A percentile compares a stretch with the other conserved stretches of the same genome.
phyloP scores from a whole-genome alignment of 2,113 vertebrate genomes.

The Chroicocephalus ridibundus region DNA sequence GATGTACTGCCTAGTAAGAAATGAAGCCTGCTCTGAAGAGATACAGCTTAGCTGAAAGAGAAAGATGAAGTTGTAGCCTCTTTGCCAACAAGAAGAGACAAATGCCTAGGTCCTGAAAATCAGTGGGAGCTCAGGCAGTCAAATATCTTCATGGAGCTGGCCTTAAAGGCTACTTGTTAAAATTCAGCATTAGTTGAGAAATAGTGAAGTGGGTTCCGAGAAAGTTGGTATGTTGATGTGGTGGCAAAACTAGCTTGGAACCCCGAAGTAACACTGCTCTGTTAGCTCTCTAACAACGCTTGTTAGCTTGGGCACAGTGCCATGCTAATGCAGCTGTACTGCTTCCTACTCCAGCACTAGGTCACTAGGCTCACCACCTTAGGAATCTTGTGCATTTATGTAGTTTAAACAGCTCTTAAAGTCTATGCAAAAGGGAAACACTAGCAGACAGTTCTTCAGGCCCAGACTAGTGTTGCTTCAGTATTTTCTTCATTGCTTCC shows the following conservation, averaged over 20 bases:
- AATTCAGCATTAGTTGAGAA: neutral
- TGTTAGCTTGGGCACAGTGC: neutral
- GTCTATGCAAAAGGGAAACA: neutral
- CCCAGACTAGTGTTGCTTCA: neutral
- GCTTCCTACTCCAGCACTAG: neutral
- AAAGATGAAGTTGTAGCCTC: fast-evolving
- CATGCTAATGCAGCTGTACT: neutral
- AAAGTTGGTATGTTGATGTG: neutral
- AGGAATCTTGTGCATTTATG: neutral
- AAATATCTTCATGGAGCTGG: neutral
- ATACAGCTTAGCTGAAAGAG: neutral
- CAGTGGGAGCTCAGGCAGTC: neutral
- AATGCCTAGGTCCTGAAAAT: neutral
- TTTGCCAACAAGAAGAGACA: neutral
- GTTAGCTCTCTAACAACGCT: neutral
- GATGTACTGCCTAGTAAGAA: neutral
- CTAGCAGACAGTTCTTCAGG: neutral
- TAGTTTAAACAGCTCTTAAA: neutral
- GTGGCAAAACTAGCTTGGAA: neutral
- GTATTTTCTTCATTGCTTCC: neutral
- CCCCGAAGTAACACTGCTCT: neutral
- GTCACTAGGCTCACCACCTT: neutral
- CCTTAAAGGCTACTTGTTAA: neutral
- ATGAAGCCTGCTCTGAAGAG: neutral
- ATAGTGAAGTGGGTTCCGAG: neutral